Conservation (phyloP, 2,113 vertebrate genomes). For the Oreochromis tanganicae region DNA sequence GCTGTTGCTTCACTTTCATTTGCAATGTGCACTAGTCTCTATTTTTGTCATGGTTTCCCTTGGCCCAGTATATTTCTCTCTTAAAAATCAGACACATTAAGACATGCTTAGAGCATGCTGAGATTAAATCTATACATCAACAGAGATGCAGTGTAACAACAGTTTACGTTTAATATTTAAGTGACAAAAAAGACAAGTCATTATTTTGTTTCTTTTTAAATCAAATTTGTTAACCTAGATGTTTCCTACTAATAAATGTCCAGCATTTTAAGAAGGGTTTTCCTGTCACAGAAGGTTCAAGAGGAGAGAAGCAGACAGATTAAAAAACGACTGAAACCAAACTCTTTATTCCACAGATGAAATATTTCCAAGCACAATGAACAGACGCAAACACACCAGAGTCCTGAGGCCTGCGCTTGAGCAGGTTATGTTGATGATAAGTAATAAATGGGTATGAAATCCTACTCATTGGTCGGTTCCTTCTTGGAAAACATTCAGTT, state of each 20-base stretch:
- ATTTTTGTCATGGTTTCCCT: too few species aligned
- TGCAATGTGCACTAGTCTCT: too few species aligned
- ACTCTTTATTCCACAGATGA: background rate
- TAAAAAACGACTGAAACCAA: background rate
- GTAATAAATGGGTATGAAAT: background rate
- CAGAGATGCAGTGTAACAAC: background rate
- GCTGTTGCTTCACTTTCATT: too few species aligned
- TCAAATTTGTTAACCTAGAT: background rate
- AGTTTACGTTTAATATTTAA: background rate
- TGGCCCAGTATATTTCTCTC: too few species aligned
- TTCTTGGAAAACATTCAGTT: background rate
- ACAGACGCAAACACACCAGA: background rate
- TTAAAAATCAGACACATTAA: too few species aligned
- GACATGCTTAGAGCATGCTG: too few species aligned
- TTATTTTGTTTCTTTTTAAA: background rate
- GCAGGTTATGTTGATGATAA: background rate
- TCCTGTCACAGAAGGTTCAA: background rate
- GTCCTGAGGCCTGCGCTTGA: background rate
- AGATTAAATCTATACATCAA: too few species aligned
- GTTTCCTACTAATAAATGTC: background rate
- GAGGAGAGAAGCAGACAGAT: background rate
- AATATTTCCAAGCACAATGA: background rate
- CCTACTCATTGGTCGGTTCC: background rate
- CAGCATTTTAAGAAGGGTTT: background rate
- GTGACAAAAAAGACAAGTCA: background rate